A percentile compares a stretch with the other conserved stretches of the same genome.
Conservation (phyloP, 2,113 vertebrate genomes). For the Rhombomys opimus region DNA sequence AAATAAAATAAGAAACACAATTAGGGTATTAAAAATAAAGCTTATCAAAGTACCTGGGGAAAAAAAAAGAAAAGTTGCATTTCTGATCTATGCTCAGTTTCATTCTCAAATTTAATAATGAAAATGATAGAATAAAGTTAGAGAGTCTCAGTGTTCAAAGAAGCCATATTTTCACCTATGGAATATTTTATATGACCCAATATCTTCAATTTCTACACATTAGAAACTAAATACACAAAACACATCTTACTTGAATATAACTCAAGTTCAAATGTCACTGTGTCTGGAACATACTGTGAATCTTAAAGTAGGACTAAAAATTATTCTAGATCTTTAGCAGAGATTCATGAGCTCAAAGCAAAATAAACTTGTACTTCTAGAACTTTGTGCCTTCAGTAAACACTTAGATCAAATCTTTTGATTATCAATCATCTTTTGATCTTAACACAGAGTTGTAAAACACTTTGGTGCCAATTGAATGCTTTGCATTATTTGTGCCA, state of each 20-base stretch:
- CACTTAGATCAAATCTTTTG: constrained; percentile 20
- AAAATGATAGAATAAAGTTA: not conserved
- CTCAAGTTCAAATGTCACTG: not conserved
- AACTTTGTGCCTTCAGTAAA: constrained; percentile 4
- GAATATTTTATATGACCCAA: not conserved
- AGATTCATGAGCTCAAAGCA: not conserved
- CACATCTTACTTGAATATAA: not conserved
- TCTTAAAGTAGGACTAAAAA: not conserved
- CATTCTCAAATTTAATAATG: not conserved
- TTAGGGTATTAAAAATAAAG: no score
- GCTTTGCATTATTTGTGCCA: not conserved
- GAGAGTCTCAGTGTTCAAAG: not conserved
- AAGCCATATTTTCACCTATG: not conserved
- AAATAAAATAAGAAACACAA: no score
- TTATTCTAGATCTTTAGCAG: not conserved
- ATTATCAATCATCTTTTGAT: not conserved
- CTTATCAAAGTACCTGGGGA: no score
- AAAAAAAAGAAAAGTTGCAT: not conserved
- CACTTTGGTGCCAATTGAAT: constrained; percentile 6
- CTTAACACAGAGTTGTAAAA: constrained; percentile 11
- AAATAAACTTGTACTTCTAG: not conserved
- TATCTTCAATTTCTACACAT: not conserved
- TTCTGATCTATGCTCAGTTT: not conserved
- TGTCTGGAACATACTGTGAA: not conserved
- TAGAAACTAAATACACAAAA: not conserved